Base-by-base conservation (phyloP, 1,140 invertebrate genomes). In the Drosophila ironensis region DNA sequence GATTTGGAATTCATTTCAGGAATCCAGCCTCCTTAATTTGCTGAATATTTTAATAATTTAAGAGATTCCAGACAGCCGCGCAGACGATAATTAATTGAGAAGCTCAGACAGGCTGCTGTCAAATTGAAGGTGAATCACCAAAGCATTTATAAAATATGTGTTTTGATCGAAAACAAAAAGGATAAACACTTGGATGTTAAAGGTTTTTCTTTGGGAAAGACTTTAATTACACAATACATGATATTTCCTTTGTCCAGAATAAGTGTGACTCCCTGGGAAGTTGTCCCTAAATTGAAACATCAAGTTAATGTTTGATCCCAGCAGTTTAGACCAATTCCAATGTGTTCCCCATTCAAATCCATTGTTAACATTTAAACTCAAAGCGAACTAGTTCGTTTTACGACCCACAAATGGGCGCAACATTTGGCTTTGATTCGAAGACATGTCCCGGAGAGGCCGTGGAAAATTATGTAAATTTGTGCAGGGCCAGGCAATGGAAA, bases 381-480 rank as follows among this genome's bases (percentile, higher is more conserved):
- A 61, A 52, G 33, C 41, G 37, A 76, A 76, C 68, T 42, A 77
- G 50, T 64, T 71, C 54, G 66, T 66, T 71, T 73, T 54, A 66
- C 61, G 59, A 50, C 20, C 46, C 42, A 52, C 59, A 48, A 74
- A 66, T 56, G 64, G 77, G 27, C 52, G 61, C 57, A 66, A 84
- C 73, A 82, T 77, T 75, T 84, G 78, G 77, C 68, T 82, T 84
- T 52, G 28, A 64, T 66, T 63, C 33, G 33, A 8, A 37, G 33
- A 37, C n/a, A n/a, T n/a, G 33, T 6, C 52, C 46, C 5, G 4
- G 14, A 17, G 27, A 12, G 38, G 41, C 22, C 51, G 61, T 72
- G 63, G 46, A 82, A 53, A 66, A 82, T 82, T 78, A 84, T 82
- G 78, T 73, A 64, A 84, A 84, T 82, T 45, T 72, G 72, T 64